Evolutionary conservation across 1,140 invertebrate species (phyloP).

Genomic region (Anagrus nilaparvatae): DNA sequence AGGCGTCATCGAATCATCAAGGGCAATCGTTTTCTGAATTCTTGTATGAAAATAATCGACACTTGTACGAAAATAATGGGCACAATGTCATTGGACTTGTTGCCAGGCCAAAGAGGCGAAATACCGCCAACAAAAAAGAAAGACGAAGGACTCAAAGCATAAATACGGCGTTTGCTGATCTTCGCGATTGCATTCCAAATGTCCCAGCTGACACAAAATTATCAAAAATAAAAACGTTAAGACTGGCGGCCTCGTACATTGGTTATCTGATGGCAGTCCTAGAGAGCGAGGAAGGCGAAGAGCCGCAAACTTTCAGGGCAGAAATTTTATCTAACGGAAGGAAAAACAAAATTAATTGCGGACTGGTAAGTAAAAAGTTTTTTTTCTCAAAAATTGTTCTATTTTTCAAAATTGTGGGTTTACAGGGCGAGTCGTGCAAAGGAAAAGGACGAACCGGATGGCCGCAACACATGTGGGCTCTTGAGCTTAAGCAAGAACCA

Average conservation of each 20-base stretch:
- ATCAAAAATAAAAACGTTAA: conserved; percentile 86
- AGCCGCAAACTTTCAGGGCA: conserved; percentile 61
- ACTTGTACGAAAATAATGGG: background rate
- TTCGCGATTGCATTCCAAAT: conserved; percentile 90
- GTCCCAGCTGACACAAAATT: conserved; percentile 91
- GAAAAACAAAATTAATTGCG: conserved; percentile 30
- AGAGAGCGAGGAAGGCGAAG: conserved; percentile 60
- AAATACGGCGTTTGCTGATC: conserved; percentile 86
- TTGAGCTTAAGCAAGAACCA: conserved; percentile 74
- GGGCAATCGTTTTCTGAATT: background rate
- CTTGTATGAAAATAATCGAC: background rate
- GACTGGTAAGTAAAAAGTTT: conserved; percentile 28
- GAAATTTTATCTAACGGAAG: conserved; percentile 51
- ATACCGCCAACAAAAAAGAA: conserved; percentile 90
- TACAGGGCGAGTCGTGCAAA: conserved; percentile 36
- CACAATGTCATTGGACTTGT: conserved; percentile 7
- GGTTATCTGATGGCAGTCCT: conserved; percentile 75
- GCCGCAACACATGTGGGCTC: conserved; percentile 91
- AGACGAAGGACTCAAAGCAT: conserved; percentile 84
- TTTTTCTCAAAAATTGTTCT: too few species aligned
- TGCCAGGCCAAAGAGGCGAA: conserved; percentile 49
- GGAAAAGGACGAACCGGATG: conserved; percentile 80
- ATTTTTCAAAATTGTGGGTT: too few species aligned
- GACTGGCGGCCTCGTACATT: conserved; percentile 85
- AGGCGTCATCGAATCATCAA: background rate